Evolutionary conservation across 2,113 vertebrate species (phyloP), one percentile per base, ranked within the genome.

Genomic region (Nycticryphes semicollaris): DNA sequence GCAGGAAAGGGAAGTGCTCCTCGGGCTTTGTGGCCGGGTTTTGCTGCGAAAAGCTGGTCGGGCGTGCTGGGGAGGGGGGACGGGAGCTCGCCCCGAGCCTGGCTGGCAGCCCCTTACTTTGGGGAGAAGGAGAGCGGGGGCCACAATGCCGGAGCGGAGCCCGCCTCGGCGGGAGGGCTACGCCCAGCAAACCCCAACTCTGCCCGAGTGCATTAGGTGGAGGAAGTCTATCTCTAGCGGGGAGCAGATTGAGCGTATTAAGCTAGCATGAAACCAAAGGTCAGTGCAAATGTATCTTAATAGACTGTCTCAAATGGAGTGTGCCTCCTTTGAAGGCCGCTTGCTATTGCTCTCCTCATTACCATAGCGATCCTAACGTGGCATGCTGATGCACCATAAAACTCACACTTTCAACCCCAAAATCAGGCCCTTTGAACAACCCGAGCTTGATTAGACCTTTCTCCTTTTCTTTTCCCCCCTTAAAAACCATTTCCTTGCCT

Each of bases 251-350:
- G 98, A 98, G 97, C 98, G 98, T 98, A 98, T 98, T 98, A 98
- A 98, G 98, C 97, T 98, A 97, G 98, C 98, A 97, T 98, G 98
- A 98, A 98, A 98, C 97, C 98, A 98, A 98, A 98, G 98, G 98
- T 98, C 98, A 98, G 94, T 96, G 95, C 98, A 98, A 98, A 98
- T 98, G 98, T 98, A 98, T 98, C 98, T 98, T 98, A 98, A 98
- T 98, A 98, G 98, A 98, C 98, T 98, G 98, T 98, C 98, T 98
- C 98, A 97, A 98, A 98, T 98, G 98, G 98, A 98, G 98, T 98
- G 98, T 98, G 98, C 98, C 98, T 98, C 97, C 98, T 98, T 98
- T 98, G 98, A 98, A 98, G 98, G 95, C 98, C 97, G 97, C 98
- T 98, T 98, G 98, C 97, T 97, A 97, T 98, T 98, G 97, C 97